Conservation (phyloP, 1,140 invertebrate genomes). For the Hetaerina americana region DNA sequence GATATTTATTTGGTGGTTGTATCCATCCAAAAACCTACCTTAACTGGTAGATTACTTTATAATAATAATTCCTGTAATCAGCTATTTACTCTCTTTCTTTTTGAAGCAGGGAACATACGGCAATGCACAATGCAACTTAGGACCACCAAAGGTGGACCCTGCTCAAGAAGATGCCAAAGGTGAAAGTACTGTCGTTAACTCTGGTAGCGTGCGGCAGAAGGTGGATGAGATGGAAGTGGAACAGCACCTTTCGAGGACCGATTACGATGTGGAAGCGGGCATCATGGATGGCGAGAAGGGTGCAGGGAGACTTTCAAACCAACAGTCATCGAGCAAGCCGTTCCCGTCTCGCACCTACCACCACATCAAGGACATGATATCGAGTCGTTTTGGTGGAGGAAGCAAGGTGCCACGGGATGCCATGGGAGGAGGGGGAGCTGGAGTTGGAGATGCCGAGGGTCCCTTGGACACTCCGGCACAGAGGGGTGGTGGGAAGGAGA, state of each 20-base stretch:
- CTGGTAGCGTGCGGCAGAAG: neutral
- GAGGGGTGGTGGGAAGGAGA: conserved; percentile 24
- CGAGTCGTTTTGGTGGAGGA: conserved; percentile 55
- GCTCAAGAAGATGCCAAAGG: neutral
- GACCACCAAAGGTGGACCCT: neutral
- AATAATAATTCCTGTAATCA: too few species aligned
- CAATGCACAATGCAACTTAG: neutral
- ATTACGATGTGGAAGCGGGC: conserved; percentile 8
- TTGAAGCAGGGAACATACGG: neutral
- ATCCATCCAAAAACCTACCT: too few species aligned
- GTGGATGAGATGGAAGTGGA: neutral
- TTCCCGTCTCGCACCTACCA: conserved; percentile 54
- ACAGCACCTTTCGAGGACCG: neutral
- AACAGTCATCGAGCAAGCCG: conserved; percentile 16
- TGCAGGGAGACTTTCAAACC: neutral
- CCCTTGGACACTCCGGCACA: conserved; percentile 27
- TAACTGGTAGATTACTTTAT: too few species aligned
- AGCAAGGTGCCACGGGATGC: conserved; percentile 40
- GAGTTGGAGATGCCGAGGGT: conserved; percentile 45
- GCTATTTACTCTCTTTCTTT: too few species aligned
- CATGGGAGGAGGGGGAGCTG: conserved; percentile 44
- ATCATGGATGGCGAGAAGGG: conserved; percentile 16
- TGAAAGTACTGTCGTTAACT: neutral
- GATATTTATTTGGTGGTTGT: too few species aligned
- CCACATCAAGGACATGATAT: conserved; percentile 73